Conservation (phyloP, 2,888 invertebrate genomes). For the Standfussiana lucernea region DNA sequence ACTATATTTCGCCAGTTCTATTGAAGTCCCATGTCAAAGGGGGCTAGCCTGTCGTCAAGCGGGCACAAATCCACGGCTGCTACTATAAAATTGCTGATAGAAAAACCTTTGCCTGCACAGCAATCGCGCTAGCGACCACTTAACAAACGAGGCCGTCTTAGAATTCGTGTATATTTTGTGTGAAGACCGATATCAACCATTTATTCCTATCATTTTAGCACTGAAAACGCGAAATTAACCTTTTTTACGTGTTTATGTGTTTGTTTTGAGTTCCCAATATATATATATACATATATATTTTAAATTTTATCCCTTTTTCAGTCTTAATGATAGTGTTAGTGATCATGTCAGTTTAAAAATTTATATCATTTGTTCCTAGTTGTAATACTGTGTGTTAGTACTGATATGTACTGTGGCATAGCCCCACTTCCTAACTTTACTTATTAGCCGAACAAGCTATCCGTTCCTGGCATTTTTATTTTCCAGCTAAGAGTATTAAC, state of each 20-base stretch:
- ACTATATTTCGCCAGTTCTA: not conserved
- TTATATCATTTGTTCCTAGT: not conserved
- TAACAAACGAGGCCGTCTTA: not conserved
- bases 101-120: not conserved
- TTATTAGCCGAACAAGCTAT: slow-evolving; percentile 68
- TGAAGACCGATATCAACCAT: not conserved
- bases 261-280: too few species aligned
- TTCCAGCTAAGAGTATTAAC: slow-evolving; percentile 65
- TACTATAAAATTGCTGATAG: not conserved
- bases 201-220: too few species aligned
- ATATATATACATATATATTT: too few species aligned
- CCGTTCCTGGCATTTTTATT: slow-evolving; percentile 56
- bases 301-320: too few species aligned
- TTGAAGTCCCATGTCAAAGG: not conserved
- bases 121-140: not conserved
- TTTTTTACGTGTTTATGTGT: too few species aligned
- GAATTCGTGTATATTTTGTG: not conserved
- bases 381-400: not conserved
- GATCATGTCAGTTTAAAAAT: too few species aligned
- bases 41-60: not conserved
- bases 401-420: slow-evolving; percentile 8
- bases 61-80: not conserved
- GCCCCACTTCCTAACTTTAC: slow-evolving; percentile 70
- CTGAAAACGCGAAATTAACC: too few species aligned
- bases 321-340: too few species aligned